Evolutionary conservation across 2,797 vertebrate species (phyloP).

Genomic region (Phaenicophaeus curvirostris): DNA sequence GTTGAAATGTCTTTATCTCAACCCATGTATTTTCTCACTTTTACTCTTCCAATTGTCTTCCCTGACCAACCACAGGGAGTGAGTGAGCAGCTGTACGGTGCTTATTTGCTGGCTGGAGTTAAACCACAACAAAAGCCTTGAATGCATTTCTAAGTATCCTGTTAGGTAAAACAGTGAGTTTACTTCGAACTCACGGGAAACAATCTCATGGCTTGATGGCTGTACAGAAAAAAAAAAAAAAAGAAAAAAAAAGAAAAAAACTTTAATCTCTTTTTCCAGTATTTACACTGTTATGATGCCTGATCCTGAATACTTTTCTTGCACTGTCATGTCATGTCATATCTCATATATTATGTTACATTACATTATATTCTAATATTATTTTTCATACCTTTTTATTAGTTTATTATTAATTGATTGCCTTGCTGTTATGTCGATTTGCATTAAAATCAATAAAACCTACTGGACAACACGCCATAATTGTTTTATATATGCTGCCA

Average conservation of each 20-base stretch:
- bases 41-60: too few relatives aligned
- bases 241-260: neutral
- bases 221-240: neutral
- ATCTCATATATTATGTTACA: too few relatives aligned
- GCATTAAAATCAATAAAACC: neutral
- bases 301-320: neutral
- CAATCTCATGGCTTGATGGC: neutral
- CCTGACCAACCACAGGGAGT: neutral
- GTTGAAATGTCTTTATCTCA: too few relatives aligned
- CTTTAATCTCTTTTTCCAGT: neutral
- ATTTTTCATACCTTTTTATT: neutral
- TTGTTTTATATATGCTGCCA: neutral
- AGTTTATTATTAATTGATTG: neutral
- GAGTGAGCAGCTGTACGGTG: fast-evolving
- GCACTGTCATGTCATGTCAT: neutral
- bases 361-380: too few relatives aligned
- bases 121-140: neutral
- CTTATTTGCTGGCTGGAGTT: neutral
- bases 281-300: neutral
- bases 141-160: neutral
- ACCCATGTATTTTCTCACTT: too few relatives aligned
- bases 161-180: neutral
- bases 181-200: neutral
- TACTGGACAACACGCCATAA: neutral
- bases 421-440: neutral